These are phyloP conservation scores for Sitta europaea DNA, from an alignment of 2,113 vertebrate species.

Conservation along the genomic window DNA sequence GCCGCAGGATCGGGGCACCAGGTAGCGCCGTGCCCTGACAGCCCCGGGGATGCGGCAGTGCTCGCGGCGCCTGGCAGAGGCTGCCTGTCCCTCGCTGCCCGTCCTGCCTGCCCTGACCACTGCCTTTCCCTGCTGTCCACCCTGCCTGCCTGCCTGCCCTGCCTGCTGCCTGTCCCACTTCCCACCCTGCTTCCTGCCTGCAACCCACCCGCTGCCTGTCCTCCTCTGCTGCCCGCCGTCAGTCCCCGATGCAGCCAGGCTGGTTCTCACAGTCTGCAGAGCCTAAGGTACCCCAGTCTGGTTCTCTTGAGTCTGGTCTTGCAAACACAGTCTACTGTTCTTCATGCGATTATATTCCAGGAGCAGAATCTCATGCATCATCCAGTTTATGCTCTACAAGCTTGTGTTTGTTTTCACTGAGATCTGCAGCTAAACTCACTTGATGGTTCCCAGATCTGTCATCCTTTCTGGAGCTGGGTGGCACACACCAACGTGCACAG, in stretches of 20 bases:
- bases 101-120: neutral
- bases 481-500: rapidly evolving
- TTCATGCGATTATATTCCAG: rapidly evolving
- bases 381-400: neutral
- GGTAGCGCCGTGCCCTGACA: too few species aligned
- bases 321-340: rapidly evolving
- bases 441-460: neutral
- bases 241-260: too few species aligned
- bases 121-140: too few species aligned
- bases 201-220: too few species aligned
- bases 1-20: neutral
- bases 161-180: neutral
- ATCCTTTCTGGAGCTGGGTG: rapidly evolving
- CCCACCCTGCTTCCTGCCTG: neutral
- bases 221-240: neutral
- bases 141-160: neutral
- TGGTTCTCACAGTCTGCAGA: neutral
- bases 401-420: neutral
- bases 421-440: neutral
- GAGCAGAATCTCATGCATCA: rapidly evolving
- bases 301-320: neutral
- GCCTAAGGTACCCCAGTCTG: neutral
- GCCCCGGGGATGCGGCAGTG: neutral
- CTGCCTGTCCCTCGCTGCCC: too few species aligned
- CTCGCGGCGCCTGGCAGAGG: neutral